phyloP scores from a whole-genome alignment of 2,888 invertebrate genomes.

The Tortrix viridana region DNA sequence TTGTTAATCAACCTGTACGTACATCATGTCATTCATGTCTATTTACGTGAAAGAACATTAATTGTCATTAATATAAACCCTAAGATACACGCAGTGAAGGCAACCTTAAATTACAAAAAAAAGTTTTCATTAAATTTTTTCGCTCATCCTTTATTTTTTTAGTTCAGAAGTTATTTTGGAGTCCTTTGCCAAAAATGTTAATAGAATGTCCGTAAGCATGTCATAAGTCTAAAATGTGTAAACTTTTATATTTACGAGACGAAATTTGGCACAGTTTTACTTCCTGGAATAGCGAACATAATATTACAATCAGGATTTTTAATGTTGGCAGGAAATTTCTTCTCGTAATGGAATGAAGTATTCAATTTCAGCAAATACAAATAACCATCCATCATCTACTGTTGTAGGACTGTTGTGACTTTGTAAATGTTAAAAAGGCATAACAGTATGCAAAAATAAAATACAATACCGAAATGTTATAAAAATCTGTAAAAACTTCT shows the following conservation, averaged over 20 bases:
- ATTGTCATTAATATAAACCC: no score
- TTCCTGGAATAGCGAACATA: background rate
- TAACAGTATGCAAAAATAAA: no score
- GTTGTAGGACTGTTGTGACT: no score
- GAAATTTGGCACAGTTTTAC: conserved; percentile 9
- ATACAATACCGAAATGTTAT: no score
- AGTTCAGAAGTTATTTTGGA: background rate
- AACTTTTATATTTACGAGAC: conserved; percentile 8
- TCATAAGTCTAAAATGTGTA: conserved; percentile 13
- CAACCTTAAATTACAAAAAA: background rate
- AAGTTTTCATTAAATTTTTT: background rate
- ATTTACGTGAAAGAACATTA: no score
- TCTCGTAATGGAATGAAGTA: background rate
- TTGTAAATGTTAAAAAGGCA: no score
- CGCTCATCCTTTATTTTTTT: background rate
- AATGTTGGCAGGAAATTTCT: background rate
- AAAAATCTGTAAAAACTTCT: no score
- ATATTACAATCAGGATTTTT: conserved; percentile 1
- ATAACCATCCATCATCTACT: no score
- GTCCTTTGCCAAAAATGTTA: background rate
- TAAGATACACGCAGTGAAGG: no score
- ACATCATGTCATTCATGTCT: no score
- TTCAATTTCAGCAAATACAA: background rate
- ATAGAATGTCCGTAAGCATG: conserved; percentile 4
- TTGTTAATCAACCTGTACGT: no score